Conservation (phyloP, 2,113 vertebrate genomes). For the Marmota monax region DNA sequence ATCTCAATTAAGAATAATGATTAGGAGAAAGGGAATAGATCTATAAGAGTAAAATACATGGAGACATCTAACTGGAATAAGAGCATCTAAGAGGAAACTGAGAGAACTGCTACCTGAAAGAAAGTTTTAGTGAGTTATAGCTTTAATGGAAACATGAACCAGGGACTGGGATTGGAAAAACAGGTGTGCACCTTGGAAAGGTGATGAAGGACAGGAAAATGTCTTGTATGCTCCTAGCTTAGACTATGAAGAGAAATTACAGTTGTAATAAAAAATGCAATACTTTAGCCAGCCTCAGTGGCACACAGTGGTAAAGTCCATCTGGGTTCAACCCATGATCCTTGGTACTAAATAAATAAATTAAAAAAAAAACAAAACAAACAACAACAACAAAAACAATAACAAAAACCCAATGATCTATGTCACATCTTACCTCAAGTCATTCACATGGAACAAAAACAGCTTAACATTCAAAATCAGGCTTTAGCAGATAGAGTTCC, state of each 20-base stretch:
- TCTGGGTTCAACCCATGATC: too few species aligned
- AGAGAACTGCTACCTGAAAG: background rate
- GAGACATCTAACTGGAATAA: background rate
- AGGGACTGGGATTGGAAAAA: background rate
- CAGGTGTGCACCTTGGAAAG: background rate
- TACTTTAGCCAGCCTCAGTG: background rate
- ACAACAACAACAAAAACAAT: too few species aligned
- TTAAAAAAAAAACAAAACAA: too few species aligned
- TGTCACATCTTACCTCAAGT: background rate
- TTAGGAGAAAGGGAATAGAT: background rate
- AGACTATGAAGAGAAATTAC: fast-evolving
- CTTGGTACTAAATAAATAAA: too few species aligned
- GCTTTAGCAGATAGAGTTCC: background rate
- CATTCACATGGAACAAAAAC: background rate
- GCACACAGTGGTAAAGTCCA: too few species aligned
- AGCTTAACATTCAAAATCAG: background rate
- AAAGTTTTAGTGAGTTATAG: background rate
- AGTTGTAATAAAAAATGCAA: background rate
- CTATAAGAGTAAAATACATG: background rate
- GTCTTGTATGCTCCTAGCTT: background rate
- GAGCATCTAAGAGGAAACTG: background rate
- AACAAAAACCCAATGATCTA: background rate
- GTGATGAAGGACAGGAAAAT: background rate
- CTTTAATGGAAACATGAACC: background rate
- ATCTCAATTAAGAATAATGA: background rate